phyloP scores from a whole-genome alignment of 2,113 vertebrate genomes.

The Acinonyx jubatus region DNA sequence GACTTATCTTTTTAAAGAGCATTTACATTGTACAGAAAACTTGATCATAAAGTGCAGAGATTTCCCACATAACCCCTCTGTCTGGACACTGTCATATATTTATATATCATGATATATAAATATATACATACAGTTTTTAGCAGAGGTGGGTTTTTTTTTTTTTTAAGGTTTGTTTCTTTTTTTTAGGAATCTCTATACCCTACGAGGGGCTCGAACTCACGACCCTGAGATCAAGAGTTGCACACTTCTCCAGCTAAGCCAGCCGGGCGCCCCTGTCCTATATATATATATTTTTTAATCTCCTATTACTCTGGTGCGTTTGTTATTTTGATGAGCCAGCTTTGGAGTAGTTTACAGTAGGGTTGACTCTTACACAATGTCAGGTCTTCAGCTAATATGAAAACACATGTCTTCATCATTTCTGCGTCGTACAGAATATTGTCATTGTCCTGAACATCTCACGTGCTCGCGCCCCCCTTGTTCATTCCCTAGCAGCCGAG shows the following conservation, averaged over 20 bases:
- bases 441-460: not conserved
- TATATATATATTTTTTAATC: not conserved
- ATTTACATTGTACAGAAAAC: not conserved
- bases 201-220: not conserved
- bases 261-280: not conserved
- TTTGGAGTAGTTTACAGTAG: not conserved
- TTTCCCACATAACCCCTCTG: not conserved
- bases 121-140: no score
- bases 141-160: not conserved
- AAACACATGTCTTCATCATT: not conserved
- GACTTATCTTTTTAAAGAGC: not conserved
- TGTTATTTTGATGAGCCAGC: not conserved
- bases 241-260: not conserved
- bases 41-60: not conserved
- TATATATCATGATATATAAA: no score
- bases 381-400: not conserved
- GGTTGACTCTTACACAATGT: not conserved
- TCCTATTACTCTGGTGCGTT: not conserved
- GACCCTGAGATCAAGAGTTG: not conserved
- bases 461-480: no score
- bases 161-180: not conserved
- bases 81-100: not conserved
- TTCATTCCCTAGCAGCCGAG: not conserved
- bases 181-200: not conserved
- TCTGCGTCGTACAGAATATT: not conserved